A percentile compares a stretch with the other conserved stretches of the same genome.
Conservation (phyloP, 2,113 vertebrate genomes). For the Petromus typicus region DNA sequence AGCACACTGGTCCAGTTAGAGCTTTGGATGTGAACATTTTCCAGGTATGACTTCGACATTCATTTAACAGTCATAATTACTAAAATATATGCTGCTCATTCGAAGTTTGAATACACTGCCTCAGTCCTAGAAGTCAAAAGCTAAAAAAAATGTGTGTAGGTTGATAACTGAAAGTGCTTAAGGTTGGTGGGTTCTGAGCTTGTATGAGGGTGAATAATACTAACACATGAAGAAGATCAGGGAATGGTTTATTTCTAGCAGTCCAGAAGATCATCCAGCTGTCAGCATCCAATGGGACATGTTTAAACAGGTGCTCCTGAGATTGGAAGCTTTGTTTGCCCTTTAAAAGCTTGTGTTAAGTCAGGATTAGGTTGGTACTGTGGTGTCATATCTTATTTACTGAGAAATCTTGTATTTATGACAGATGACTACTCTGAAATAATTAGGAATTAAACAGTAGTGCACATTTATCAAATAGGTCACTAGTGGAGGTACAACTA, state of each 20-base stretch:
- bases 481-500: not conserved
- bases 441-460: not conserved
- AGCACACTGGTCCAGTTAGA: slow-evolving; percentile 95
- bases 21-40: slow-evolving; percentile 96
- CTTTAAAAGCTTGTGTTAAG: slow-evolving; percentile 17
- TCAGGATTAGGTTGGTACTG: not conserved
- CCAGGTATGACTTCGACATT: slow-evolving; percentile 88
- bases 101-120: not conserved
- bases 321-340: not conserved
- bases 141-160: not conserved
- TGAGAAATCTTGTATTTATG: not conserved
- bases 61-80: slow-evolving; percentile 21
- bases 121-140: slow-evolving; percentile 8
- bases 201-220: not conserved
- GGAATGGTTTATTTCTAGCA: not conserved
- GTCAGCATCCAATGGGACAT: not conserved
- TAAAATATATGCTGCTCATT: not conserved
- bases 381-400: not conserved
- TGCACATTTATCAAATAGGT: not conserved
- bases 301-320: not conserved
- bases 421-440: slow-evolving; percentile 11
- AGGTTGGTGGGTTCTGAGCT: slow-evolving; percentile 13
- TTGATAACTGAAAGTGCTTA: not conserved
- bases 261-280: not conserved
- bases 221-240: not conserved